phyloP scores from a whole-genome alignment of 64 coral and sea anemone species.

The Acropora yongei region DNA sequence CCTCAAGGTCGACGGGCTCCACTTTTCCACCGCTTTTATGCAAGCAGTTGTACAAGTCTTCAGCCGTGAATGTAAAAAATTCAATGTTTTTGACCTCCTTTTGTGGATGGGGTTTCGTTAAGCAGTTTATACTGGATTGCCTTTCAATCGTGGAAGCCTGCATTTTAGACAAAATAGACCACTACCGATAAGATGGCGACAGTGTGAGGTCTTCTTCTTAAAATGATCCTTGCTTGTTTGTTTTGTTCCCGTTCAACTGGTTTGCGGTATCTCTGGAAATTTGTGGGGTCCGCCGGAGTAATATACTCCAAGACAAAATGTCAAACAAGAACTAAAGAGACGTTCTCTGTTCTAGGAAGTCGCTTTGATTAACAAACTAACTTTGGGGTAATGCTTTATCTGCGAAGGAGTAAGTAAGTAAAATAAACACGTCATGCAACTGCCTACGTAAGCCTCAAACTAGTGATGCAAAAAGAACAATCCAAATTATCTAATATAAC shows the following conservation, averaged over 20 bases:
- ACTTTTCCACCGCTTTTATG: conserved; percentile 38
- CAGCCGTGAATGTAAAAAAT: conserved; percentile 7
- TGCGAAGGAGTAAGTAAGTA: neutral
- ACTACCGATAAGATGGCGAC: neutral
- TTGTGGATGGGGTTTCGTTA: neutral
- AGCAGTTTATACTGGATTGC: neutral
- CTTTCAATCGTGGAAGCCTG: conserved; percentile 42
- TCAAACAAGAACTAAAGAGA: neutral
- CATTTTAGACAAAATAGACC: conserved; percentile 1
- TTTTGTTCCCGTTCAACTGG: neutral
- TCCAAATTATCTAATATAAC: neutral
- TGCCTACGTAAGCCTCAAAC: neutral
- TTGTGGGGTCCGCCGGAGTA: neutral
- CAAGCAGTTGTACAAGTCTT: conserved; percentile 39
- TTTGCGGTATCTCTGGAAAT: neutral
- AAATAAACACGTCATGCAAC: neutral
- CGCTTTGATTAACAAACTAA: neutral
- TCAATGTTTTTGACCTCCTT: neutral
- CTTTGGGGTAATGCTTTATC: neutral
- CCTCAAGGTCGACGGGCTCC: conserved; percentile 2
- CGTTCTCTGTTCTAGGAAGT: neutral
- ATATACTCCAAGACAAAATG: neutral
- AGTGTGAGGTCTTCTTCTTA: no score
- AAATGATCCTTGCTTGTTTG: no score
- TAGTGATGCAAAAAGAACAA: neutral